A percentile compares a stretch with the other conserved stretches of the same genome.
phyloP scores from a whole-genome alignment of 1,140 invertebrate species.

The Orussus abietinus region DNA sequence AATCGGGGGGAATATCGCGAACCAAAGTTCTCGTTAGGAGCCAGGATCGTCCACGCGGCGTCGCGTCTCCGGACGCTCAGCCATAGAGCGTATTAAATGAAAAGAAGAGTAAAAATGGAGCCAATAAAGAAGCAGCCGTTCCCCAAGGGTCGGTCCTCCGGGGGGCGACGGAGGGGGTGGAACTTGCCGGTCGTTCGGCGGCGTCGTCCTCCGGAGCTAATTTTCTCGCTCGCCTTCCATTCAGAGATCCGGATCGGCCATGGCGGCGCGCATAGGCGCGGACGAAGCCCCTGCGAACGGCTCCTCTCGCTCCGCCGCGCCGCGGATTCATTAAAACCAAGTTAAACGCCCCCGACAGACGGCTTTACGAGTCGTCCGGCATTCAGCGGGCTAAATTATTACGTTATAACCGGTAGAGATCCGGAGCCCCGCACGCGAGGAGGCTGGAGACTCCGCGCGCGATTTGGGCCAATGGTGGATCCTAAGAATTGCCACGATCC shows the following conservation, averaged over 20 bases:
- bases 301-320: conserved; percentile 6
- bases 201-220: background rate
- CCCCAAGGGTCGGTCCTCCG: no score
- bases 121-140: no score
- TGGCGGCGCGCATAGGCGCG: no score
- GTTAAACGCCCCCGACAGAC: conserved; percentile 29
- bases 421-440: no score
- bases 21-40: no score
- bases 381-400: conserved; percentile 31
- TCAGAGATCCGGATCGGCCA: conserved; percentile 3
- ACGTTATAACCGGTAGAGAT: conserved; percentile 24
- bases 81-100: no score
- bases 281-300: no score
- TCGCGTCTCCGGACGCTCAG: no score
- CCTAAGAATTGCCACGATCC: conserved; percentile 7
- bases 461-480: background rate
- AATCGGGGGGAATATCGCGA: no score
- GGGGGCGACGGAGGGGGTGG: no score
- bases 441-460: conserved; percentile 12
- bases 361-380: conserved; percentile 26
- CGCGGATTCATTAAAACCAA: conserved; percentile 34
- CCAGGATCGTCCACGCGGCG: no score
- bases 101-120: no score
- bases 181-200: background rate
- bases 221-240: conserved; percentile 1